A percentile compares a stretch with the other conserved stretches of the same genome.
Evolutionary conservation across 2,113 vertebrate genomes (phyloP).

Genomic region (Riparia riparia): DNA sequence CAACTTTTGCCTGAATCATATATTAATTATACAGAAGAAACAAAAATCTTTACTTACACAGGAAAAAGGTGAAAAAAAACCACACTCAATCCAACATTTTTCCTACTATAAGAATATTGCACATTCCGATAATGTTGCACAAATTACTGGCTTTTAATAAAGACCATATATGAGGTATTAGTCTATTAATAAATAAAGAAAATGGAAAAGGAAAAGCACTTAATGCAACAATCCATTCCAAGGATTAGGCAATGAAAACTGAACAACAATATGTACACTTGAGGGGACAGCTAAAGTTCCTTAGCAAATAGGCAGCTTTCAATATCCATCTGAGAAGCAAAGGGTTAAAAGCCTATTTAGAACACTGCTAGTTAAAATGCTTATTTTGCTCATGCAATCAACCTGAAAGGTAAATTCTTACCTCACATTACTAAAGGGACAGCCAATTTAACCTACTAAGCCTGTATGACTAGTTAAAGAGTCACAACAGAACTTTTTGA

Average conservation of each 20-base stretch:
- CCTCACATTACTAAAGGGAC: not conserved
- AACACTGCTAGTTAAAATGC: conserved; percentile 26
- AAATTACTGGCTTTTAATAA: conserved; percentile 77
- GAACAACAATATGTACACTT: conserved; percentile 25
- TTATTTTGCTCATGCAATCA: not conserved
- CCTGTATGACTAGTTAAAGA: not conserved
- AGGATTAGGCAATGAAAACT: conserved; percentile 47
- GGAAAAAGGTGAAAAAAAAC: conserved; percentile 43
- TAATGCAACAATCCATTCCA: conserved; percentile 44
- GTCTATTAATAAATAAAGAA: conserved; percentile 78
- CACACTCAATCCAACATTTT: conserved; percentile 43
- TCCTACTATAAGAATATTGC: conserved; percentile 79
- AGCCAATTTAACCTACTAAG: not conserved
- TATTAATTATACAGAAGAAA: conserved; percentile 62
- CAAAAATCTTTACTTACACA: conserved; percentile 56
- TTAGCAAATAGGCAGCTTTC: conserved; percentile 53
- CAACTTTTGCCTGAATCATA: conserved; percentile 1
- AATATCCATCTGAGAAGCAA: not conserved
- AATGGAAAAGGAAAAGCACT: conserved; percentile 51
- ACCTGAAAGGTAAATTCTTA: conserved; percentile 26
- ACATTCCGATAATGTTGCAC: conserved; percentile 74
- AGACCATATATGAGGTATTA: conserved; percentile 81
- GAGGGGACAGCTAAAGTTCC: conserved; percentile 24
- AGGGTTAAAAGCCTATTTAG: not conserved
- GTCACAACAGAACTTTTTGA: not conserved